These are phyloP conservation scores for Cylloceria caligata DNA, from an alignment of 2,888 invertebrate genomes.

Conservation along the genomic window DNA sequence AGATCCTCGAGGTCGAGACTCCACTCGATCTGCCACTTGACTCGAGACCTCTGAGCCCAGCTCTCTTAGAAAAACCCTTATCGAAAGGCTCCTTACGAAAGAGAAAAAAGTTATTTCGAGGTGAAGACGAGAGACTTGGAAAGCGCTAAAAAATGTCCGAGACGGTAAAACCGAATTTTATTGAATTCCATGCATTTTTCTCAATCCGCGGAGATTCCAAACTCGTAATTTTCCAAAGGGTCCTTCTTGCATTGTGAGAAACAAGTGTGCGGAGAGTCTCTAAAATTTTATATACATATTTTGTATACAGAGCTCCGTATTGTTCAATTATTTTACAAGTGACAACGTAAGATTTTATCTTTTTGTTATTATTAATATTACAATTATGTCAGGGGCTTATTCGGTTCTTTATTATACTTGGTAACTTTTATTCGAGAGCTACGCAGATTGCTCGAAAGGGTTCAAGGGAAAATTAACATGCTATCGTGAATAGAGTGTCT, in stretches of 20 bases:
- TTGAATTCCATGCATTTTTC: neutral
- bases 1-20: constrained; percentile 49
- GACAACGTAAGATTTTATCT: neutral
- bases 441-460: constrained; percentile 32
- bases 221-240: constrained; percentile 2
- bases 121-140: neutral
- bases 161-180: neutral
- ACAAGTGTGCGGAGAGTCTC: neutral
- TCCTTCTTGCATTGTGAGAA: neutral
- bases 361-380: neutral
- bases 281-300: neutral
- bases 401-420: neutral
- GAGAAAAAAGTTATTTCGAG: constrained; percentile 30
- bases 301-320: neutral
- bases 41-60: constrained; percentile 23
- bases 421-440: neutral
- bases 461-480: constrained; percentile 35
- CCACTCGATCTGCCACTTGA: constrained; percentile 60
- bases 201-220: neutral
- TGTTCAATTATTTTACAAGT: neutral
- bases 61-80: neutral
- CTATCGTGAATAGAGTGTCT: constrained; percentile 44
- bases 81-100: neutral
- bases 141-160: constrained; percentile 4
- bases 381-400: neutral